Evolutionary conservation across 2,113 vertebrate species (phyloP).

Genomic region (Protomyctophum bolini): DNA sequence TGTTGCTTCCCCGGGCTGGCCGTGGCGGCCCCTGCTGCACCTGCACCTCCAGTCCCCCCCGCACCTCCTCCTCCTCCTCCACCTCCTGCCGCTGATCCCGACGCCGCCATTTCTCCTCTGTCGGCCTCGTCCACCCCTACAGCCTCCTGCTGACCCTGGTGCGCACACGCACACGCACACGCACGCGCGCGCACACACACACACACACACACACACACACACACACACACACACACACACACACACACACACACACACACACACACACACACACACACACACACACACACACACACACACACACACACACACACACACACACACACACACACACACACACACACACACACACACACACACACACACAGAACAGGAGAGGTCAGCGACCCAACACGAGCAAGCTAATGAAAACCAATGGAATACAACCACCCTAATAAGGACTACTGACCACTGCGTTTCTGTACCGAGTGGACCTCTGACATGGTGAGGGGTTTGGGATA

Average conservation of each 20-base stretch:
- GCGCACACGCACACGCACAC: not conserved
- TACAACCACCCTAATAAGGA: too few relatives aligned
- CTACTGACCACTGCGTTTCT: too few relatives aligned
- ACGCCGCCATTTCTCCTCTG: conserved; percentile 49
- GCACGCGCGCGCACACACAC: not conserved
- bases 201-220: not conserved
- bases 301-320: not conserved
- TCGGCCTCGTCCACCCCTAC: conserved; percentile 36
- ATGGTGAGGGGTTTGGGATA: too few relatives aligned
- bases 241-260: not conserved
- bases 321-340: not conserved
- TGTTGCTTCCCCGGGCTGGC: conserved; percentile 86
- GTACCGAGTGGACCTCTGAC: too few relatives aligned
- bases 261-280: not conserved
- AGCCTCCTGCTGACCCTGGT: conserved; percentile 62
- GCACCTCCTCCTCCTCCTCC: conserved; percentile 65
- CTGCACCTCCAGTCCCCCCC: conserved; percentile 68
- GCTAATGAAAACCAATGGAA: too few relatives aligned
- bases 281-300: not conserved
- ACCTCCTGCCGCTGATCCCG: conserved; percentile 51
- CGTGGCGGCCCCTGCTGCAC: conserved; percentile 71
- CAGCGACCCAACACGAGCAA: too few relatives aligned
- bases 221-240: not conserved
- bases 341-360: not conserved
- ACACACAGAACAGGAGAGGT: too few relatives aligned